Conservation (phyloP, 1,140 invertebrate species). For the honey bee (Apis mellifera) region DNA sequence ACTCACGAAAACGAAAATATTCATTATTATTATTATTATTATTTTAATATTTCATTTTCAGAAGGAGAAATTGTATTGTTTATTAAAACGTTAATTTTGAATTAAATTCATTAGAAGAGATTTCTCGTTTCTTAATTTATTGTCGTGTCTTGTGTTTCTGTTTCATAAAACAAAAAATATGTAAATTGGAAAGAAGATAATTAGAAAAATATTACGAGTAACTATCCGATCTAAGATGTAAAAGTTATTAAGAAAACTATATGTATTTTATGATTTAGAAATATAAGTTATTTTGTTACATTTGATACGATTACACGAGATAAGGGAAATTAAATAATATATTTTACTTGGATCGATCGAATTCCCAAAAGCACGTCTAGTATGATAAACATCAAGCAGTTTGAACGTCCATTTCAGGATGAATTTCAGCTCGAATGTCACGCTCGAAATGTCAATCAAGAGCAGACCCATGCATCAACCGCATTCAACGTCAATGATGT, state of each 20-base stretch:
- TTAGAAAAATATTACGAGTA: no score
- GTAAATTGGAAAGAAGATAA: no score
- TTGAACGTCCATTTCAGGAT: not conserved
- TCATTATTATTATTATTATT: not conserved
- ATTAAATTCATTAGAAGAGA: not conserved
- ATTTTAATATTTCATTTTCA: not conserved
- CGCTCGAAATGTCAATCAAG: constrained; percentile 30
- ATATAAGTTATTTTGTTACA: not conserved
- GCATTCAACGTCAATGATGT: constrained; percentile 37
- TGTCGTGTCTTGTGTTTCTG: no score
- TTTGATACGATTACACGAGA: no score
- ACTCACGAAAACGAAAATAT: not conserved
- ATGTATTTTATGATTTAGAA: not conserved
- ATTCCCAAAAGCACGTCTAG: not conserved
- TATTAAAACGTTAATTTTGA: not conserved
- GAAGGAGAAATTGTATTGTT: not conserved
- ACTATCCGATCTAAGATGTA: no score
- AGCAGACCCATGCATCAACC: not conserved
- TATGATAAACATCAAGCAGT: no score
- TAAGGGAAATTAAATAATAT: not conserved
- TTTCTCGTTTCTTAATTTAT: not conserved
- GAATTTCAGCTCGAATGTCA: constrained; percentile 28
- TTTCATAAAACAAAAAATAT: no score
- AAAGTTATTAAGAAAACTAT: no score
- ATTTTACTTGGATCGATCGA: not conserved